These are phyloP conservation scores for Chromoteleia sp. DNA, from an alignment of 2,888 invertebrate species.

Conservation along the genomic window DNA sequence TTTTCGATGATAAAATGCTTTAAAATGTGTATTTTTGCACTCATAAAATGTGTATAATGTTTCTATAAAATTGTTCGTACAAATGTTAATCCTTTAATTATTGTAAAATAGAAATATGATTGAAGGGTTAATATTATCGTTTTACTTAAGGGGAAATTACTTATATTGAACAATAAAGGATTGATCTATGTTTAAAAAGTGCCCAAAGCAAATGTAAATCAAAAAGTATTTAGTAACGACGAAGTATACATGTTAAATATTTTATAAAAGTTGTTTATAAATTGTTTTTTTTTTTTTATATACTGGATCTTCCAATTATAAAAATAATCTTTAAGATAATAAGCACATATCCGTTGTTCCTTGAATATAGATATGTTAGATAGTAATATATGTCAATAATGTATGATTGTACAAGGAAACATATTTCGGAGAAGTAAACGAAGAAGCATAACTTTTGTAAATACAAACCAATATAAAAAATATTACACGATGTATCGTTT, in stretches of 20 bases:
- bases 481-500: neutral
- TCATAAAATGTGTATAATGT: neutral
- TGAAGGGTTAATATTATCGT: neutral
- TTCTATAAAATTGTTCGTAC: neutral
- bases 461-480: slow-evolving; percentile 1
- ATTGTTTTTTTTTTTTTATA: slow-evolving; percentile 27
- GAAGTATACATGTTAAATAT: slow-evolving; percentile 4
- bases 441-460: slow-evolving; percentile 19
- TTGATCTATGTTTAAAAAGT: slow-evolving; percentile 1
- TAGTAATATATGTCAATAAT: slow-evolving; percentile 6
- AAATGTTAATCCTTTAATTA: neutral
- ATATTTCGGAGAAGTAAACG: neutral
- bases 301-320: slow-evolving; percentile 25
- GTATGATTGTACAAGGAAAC: neutral
- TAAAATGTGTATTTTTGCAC: neutral
- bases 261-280: slow-evolving; percentile 31
- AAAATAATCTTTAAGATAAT: slow-evolving; percentile 23
- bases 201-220: neutral
- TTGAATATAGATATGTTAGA: slow-evolving; percentile 38
- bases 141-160: too few relatives aligned
- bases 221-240: slow-evolving; percentile 16
- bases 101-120: too few relatives aligned
- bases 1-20: neutral
- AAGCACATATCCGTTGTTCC: slow-evolving; percentile 50
- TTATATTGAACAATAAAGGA: too few relatives aligned